These are phyloP conservation scores for Scophthalmus maximus DNA, from an alignment of 2,113 vertebrate species.

Conservation along the genomic window DNA sequence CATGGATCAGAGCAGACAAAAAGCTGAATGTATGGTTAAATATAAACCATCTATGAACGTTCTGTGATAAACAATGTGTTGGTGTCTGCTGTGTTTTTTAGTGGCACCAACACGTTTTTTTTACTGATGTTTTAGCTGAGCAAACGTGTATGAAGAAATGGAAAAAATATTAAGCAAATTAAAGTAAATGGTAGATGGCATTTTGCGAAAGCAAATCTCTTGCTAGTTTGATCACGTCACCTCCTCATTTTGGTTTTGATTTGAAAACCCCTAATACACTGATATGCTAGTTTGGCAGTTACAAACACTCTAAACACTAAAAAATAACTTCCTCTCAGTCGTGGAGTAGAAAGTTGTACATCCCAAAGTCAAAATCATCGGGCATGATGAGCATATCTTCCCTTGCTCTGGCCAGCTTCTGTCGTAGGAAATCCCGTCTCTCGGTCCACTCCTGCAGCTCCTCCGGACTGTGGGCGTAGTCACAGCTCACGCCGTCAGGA, in stretches of 20 bases:
- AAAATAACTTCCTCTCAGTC: conserved; percentile 66
- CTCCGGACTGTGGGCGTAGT: conserved; percentile 89
- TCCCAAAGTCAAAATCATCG: conserved; percentile 91
- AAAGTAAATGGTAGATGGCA: not conserved
- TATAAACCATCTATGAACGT: not conserved
- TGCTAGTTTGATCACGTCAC: not conserved
- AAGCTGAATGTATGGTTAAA: not conserved
- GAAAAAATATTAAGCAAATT: no score
- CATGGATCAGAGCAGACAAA: not conserved
- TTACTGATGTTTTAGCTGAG: not conserved
- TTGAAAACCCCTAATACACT: not conserved
- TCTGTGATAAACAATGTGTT: not conserved
- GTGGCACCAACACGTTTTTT: conserved; percentile 1
- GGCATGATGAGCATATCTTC: conserved; percentile 93
- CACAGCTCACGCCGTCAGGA: conserved; percentile 90
- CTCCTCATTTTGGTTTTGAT: conserved; percentile 16
- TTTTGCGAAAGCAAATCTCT: conserved; percentile 4
- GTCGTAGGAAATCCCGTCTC: conserved; percentile 89
- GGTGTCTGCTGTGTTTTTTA: no score
- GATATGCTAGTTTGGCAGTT: conserved; percentile 20
- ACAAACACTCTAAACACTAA: not conserved
- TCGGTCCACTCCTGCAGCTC: conserved; percentile 94
- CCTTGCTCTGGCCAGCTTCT: conserved; percentile 90
- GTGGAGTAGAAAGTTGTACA: conserved; percentile 93
- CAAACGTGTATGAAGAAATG: not conserved